phyloP scores from a whole-genome alignment of 2,888 invertebrate species.

The Himalopsyche japonica region DNA sequence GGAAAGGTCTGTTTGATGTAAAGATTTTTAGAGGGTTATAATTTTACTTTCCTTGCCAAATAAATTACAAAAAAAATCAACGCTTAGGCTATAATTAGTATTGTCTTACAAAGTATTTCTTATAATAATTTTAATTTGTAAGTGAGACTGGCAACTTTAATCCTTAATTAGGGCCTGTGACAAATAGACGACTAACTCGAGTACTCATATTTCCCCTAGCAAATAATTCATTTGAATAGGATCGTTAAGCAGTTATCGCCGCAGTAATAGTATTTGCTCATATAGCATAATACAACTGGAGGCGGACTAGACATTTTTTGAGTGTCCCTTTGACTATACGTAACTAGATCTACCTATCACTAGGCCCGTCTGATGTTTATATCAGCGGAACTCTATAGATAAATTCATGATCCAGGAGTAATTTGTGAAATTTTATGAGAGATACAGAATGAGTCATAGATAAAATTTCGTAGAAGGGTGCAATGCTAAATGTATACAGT shows the following conservation, averaged over 20 bases:
- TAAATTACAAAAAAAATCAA: no score
- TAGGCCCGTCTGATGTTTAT: not conserved
- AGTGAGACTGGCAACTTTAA: no score
- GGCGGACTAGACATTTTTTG: not conserved
- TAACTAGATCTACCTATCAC: not conserved
- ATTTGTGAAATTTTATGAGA: not conserved
- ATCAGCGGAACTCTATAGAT: not conserved
- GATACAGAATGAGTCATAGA: not conserved
- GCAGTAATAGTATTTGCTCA: not conserved
- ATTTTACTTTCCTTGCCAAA: no score
- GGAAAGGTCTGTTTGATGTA: no score
- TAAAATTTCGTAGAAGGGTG: not conserved
- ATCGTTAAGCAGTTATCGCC: slow-evolving; percentile 39
- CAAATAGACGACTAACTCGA: not conserved
- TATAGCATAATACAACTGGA: not conserved
- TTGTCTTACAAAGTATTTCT: no score
- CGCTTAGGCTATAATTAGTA: no score
- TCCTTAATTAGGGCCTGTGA: not conserved
- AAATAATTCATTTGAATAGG: slow-evolving; percentile 40
- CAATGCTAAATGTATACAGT: not conserved
- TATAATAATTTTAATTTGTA: no score
- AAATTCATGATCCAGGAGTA: not conserved
- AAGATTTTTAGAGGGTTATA: no score
- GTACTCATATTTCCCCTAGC: slow-evolving; percentile 15
- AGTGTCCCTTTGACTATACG: not conserved